A percentile compares a stretch with the other conserved stretches of the same genome.
phyloP scores from a whole-genome alignment of 2,797 vertebrate species.

The Tolypeutes matacus region DNA sequence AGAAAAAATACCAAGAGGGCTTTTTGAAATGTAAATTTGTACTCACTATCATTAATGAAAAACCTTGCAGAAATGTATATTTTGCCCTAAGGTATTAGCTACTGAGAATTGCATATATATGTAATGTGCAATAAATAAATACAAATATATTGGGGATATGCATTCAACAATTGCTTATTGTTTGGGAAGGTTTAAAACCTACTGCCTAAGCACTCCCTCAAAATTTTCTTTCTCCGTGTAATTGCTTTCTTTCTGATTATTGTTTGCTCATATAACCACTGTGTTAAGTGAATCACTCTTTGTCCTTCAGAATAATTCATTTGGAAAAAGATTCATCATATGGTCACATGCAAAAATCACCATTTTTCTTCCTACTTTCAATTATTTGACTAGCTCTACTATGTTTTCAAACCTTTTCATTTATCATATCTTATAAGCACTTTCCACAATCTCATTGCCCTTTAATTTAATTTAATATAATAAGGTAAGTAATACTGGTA shows the following conservation, averaged over 20 bases:
- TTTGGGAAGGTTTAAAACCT: constrained; percentile 45
- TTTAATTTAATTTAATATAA: background rate
- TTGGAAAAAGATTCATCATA: background rate
- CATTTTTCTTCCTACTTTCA: constrained; percentile 25
- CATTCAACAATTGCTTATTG: background rate
- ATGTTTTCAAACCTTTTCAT: constrained; percentile 23
- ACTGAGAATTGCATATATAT: background rate
- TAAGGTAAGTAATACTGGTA: background rate
- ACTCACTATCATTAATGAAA: background rate
- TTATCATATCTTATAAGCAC: background rate
- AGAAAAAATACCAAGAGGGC: background rate
- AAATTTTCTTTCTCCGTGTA: background rate
- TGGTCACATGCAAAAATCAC: background rate
- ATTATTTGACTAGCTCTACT: background rate
- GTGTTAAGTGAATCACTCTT: background rate
- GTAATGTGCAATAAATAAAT: background rate
- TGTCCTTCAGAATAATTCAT: background rate
- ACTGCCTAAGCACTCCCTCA: background rate
- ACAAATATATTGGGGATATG: background rate
- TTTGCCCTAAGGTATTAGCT: constrained; percentile 36
- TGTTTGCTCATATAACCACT: background rate
- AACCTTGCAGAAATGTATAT: background rate
- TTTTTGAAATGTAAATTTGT: constrained; percentile 14
- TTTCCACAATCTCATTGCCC: background rate
- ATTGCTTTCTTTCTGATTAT: constrained; percentile 15